Percentiles rank a stretch among this genome's conserved stretches.
phyloP scores from a whole-genome alignment of 2,888 invertebrate genomes.

The Spilarctia lutea region DNA sequence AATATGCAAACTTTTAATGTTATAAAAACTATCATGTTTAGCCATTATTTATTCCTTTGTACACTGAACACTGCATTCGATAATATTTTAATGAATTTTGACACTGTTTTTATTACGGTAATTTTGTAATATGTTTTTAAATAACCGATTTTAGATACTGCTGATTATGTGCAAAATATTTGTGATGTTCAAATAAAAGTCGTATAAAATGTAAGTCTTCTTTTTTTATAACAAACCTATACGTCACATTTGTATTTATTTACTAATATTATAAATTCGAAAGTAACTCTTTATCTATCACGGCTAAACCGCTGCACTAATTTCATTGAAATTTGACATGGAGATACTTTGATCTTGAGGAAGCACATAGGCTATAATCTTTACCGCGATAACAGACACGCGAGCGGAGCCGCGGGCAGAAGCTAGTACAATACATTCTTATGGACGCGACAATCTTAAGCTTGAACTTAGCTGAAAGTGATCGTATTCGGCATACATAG shows the following conservation, averaged over 20 bases:
- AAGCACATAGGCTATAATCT: too few species aligned
- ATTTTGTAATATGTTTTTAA: conserved; percentile 53
- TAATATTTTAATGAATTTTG: conserved; percentile 48
- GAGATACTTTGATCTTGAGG: too few species aligned
- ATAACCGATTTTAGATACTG: conserved; percentile 55
- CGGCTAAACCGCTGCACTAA: too few species aligned
- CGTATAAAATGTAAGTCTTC: conserved; percentile 51
- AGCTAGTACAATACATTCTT: too few species aligned
- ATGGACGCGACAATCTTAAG: too few species aligned
- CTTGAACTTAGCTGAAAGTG: too few species aligned
- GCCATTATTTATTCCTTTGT: conserved; percentile 17
- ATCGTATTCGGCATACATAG: too few species aligned
- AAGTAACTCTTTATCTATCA: too few species aligned
- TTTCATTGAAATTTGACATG: too few species aligned
- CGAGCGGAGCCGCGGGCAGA: too few species aligned
- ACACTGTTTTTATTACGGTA: conserved; percentile 53
- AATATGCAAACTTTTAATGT: conserved; percentile 1
- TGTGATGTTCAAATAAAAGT: conserved; percentile 78
- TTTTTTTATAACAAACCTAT: neutral
- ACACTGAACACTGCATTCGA: conserved; percentile 28
- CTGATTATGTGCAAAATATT: conserved; percentile 70
- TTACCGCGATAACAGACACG: too few species aligned
- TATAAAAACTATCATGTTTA: conserved; percentile 38
- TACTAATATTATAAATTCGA: too few species aligned
- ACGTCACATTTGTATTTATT: neutral